These are phyloP conservation scores for Cepphus grylle DNA, from an alignment of 2,113 vertebrate species.

Conservation along the genomic window DNA sequence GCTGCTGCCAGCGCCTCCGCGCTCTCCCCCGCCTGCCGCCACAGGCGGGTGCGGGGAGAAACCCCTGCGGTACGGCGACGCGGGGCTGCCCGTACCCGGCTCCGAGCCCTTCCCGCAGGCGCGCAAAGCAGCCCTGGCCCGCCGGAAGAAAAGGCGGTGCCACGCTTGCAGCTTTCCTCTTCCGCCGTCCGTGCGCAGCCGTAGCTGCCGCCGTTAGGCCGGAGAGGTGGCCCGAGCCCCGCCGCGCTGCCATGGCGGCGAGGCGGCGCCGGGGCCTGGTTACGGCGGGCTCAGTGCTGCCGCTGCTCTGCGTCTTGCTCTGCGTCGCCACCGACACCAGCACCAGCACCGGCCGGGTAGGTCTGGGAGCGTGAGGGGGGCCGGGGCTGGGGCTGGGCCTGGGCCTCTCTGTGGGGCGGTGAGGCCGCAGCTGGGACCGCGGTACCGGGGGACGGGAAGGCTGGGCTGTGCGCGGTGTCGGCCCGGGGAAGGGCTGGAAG, in stretches of 20 bases:
- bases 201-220: not conserved
- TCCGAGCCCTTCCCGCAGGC: too few relatives aligned
- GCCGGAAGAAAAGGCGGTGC: not conserved
- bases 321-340: slow-evolving; percentile 10
- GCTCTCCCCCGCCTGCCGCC: not conserved
- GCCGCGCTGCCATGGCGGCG: not conserved
- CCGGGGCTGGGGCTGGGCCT: not conserved
- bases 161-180: not conserved
- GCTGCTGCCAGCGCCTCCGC: not conserved
- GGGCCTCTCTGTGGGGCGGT: not conserved
- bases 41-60: not conserved
- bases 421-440: not conserved
- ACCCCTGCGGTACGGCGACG: too few relatives aligned
- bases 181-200: not conserved
- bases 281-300: not conserved
- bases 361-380: not conserved
- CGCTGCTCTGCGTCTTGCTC: slow-evolving; percentile 13
- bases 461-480: not conserved
- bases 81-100: not conserved
- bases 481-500: not conserved
- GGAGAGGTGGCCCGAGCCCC: not conserved
- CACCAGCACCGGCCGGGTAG: slow-evolving; percentile 5
- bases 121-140: too few relatives aligned
- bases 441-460: not conserved
- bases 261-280: not conserved